Evolutionary conservation across 2,113 vertebrate species (phyloP).

Genomic region (Cichladusa arquata): DNA sequence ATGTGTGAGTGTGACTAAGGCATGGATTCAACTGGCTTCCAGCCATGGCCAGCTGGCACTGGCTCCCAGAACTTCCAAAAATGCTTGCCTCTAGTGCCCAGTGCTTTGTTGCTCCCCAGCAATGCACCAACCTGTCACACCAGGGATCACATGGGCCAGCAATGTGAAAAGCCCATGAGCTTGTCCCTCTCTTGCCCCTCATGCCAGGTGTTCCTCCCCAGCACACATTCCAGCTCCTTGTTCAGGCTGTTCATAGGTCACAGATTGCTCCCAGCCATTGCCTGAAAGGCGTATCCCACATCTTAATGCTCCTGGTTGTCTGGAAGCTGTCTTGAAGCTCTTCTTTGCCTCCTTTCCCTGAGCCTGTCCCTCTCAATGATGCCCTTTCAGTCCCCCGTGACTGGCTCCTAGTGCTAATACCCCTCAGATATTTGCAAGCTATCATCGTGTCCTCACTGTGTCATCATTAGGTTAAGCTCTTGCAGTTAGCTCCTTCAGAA

Average conservation of each 20-base stretch:
- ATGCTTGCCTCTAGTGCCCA: not conserved
- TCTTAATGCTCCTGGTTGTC: not conserved
- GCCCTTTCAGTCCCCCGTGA: not conserved
- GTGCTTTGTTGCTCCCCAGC: not conserved
- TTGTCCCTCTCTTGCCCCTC: not conserved
- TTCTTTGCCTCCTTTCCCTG: not conserved
- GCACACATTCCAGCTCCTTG: not conserved
- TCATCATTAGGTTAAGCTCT: constrained; percentile 45
- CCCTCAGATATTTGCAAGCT: constrained; percentile 54
- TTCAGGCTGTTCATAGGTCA: not conserved
- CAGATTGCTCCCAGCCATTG: not conserved
- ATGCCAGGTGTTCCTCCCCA: not conserved
- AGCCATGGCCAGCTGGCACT: not conserved
- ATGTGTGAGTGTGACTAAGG: not conserved
- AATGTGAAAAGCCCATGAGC: not conserved
- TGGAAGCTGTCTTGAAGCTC: not conserved
- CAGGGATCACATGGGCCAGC: not conserved
- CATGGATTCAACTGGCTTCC: not conserved
- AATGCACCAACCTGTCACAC: not conserved
- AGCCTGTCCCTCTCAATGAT: constrained; percentile 21
- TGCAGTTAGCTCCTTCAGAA: constrained; percentile 44
- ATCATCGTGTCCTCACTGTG: constrained; percentile 30
- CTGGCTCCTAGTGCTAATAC: constrained; percentile 37
- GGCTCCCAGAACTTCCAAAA: not conserved
- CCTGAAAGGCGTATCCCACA: not conserved